A percentile compares a stretch with the other conserved stretches of the same genome.
Conservation (phyloP, 2,888 invertebrate species). For the Minunthozetes semirufus region DNA sequence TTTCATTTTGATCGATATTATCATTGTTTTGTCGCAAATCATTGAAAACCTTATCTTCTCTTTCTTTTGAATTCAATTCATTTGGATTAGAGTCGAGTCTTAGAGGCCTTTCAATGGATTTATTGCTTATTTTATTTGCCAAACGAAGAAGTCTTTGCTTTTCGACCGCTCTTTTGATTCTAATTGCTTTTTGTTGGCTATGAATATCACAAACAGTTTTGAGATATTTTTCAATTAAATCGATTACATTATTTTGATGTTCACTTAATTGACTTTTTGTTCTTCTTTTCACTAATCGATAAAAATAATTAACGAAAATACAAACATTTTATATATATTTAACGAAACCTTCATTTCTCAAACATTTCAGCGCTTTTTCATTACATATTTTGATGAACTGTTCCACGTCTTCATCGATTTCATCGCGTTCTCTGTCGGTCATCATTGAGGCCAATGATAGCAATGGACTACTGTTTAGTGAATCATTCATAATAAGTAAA, state of each 20-base stretch:
- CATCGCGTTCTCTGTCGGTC: slow-evolving; percentile 75
- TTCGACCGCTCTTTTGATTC: slow-evolving; percentile 77
- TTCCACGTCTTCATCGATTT: slow-evolving; percentile 77
- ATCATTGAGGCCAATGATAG: slow-evolving; percentile 56
- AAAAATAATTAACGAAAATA: slow-evolving; percentile 12
- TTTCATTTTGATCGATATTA: not conserved
- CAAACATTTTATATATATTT: not conserved
- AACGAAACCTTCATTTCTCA: slow-evolving; percentile 57
- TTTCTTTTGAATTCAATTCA: slow-evolving; percentile 15
- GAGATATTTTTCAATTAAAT: slow-evolving; percentile 69
- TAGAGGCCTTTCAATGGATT: not conserved
- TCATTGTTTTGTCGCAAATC: not conserved
- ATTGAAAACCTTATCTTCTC: slow-evolving; percentile 1
- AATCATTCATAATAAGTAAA: not conserved
- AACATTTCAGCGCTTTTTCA: slow-evolving; percentile 63
- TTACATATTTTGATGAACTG: slow-evolving; percentile 73
- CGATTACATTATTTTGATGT: slow-evolving; percentile 67
- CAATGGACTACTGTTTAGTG: slow-evolving; percentile 30
- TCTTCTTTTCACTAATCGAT: slow-evolving; percentile 43
- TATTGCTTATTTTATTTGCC: slow-evolving; percentile 15
- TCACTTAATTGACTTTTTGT: slow-evolving; percentile 59
- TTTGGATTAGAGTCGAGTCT: not conserved
- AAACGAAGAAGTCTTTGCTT: slow-evolving; percentile 63
- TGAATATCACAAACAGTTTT: slow-evolving; percentile 78
- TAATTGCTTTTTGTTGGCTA: slow-evolving; percentile 75